Conservation (phyloP, 2,113 vertebrate genomes). For the Dasyprocta punctata region DNA sequence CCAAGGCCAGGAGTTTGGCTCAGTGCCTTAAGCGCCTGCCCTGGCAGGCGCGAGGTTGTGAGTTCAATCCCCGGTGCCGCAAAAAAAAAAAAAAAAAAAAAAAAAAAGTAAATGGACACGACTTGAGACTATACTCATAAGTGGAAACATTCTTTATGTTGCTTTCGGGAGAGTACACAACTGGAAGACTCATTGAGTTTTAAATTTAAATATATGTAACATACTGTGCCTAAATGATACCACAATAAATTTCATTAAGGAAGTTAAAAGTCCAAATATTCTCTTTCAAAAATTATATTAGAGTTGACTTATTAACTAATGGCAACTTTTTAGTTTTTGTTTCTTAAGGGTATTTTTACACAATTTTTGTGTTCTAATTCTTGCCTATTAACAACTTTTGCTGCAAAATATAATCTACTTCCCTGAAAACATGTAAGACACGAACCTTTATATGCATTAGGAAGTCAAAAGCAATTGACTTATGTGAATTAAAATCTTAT, state of each 20-base stretch:
- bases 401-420: background rate
- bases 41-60: too few species aligned
- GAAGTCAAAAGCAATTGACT: constrained; percentile 43
- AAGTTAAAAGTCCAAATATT: constrained; percentile 34
- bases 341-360: background rate
- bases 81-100: too few species aligned
- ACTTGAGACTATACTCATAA: too few species aligned
- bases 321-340: background rate
- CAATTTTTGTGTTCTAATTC: background rate
- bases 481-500: constrained; percentile 15
- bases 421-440: background rate
- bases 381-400: constrained; percentile 2
- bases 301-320: background rate
- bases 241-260: background rate
- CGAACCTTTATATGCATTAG: background rate
- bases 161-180: background rate
- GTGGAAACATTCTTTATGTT: background rate
- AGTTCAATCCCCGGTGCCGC: too few species aligned
- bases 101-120: too few species aligned
- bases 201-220: background rate
- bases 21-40: too few species aligned
- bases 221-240: background rate
- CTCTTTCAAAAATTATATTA: background rate
- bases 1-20: too few species aligned
- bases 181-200: background rate